A percentile compares a stretch with the other conserved stretches of the same genome.
Evolutionary conservation across 53 echinoderm and acorn worm species (phyloP).

Genomic region (Apostichopus leukothele): DNA sequence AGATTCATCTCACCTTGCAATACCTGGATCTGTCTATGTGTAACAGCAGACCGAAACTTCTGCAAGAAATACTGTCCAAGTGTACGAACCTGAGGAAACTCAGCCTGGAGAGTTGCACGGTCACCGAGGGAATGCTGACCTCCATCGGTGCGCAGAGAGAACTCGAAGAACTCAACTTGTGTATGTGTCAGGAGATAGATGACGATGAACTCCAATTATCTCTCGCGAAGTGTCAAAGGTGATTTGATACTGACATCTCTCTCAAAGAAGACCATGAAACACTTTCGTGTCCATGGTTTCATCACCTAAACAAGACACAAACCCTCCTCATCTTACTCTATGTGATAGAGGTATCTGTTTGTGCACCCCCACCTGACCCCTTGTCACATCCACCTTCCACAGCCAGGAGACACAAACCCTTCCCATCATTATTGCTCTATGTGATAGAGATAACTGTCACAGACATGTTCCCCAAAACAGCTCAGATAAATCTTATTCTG

Average conservation of each 20-base stretch:
- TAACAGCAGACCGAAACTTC: constrained; percentile 49
- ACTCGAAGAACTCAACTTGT: constrained; percentile 72
- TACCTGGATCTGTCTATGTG: constrained; percentile 78
- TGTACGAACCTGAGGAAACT: constrained; percentile 66
- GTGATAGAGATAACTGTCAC: no score
- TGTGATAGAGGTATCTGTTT: no score
- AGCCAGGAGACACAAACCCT: no score
- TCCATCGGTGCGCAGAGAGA: constrained; percentile 21
- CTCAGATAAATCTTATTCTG: no score
- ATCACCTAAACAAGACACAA: no score
- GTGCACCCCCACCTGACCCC: no score
- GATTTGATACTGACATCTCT: neutral
- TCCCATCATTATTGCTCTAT: no score
- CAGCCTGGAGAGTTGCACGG: constrained; percentile 76
- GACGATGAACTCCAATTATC: constrained; percentile 43
- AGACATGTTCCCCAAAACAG: no score
- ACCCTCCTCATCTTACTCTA: no score
- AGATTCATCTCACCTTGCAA: constrained; percentile 48
- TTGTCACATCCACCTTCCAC: no score
- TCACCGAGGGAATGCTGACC: constrained; percentile 48
- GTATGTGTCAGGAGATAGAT: constrained; percentile 67
- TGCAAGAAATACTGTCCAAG: constrained; percentile 53
- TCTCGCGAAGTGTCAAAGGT: constrained; percentile 47
- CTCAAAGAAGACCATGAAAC: no score
- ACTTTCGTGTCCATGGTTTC: no score